A percentile compares a stretch with the other conserved stretches of the same genome.
These are phyloP conservation scores for Aurelia sp. DNA, from an alignment of 30 jellyfish, hydroid and myxozoan genomes.

Conservation along the genomic window DNA sequence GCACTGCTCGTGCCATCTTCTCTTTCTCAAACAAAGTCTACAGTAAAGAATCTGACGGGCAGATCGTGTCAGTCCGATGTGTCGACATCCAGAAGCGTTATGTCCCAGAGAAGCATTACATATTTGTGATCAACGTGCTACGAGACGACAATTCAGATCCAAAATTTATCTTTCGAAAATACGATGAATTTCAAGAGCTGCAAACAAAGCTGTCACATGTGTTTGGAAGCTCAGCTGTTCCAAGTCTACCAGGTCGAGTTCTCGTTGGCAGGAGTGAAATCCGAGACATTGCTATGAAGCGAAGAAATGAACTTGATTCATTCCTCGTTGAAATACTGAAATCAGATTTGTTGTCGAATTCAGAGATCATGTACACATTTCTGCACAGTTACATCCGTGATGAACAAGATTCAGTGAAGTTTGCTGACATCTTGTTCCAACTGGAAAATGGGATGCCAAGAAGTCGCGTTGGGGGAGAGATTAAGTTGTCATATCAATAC, in stretches of 20 bases:
- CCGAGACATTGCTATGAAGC: constrained; percentile 82
- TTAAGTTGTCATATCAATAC: constrained; percentile 71
- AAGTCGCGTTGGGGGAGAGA: constrained; percentile 94
- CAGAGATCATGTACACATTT: constrained; percentile 85
- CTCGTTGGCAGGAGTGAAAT: constrained; percentile 95
- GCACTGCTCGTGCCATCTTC: constrained; percentile 78
- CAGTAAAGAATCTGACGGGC: constrained; percentile 89
- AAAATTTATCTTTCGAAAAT: constrained; percentile 84
- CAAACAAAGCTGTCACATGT: constrained; percentile 74
- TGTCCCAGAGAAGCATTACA: constrained; percentile 93
- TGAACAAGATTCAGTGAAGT: constrained; percentile 80
- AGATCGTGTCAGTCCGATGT: constrained; percentile 85
- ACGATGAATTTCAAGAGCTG: constrained; percentile 95
- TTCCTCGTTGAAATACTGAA: constrained; percentile 65
- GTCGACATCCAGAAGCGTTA: constrained; percentile 96
- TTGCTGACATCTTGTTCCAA: constrained; percentile 75
- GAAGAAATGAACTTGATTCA: constrained; percentile 89
- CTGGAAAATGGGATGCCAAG: constrained; percentile 82
- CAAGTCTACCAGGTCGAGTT: constrained; percentile 82
- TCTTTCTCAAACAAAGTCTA: constrained; percentile 89
- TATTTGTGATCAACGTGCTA: constrained; percentile 82
- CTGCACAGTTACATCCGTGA: constrained; percentile 93
- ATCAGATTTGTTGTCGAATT: constrained; percentile 24
- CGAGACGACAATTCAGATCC: constrained; percentile 68
- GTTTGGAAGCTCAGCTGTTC: constrained; percentile 69